Evolutionary conservation across 2,888 invertebrate genomes (phyloP), one percentile per base, ranked within the genome.

Genomic region (Cerastis leucographa): DNA sequence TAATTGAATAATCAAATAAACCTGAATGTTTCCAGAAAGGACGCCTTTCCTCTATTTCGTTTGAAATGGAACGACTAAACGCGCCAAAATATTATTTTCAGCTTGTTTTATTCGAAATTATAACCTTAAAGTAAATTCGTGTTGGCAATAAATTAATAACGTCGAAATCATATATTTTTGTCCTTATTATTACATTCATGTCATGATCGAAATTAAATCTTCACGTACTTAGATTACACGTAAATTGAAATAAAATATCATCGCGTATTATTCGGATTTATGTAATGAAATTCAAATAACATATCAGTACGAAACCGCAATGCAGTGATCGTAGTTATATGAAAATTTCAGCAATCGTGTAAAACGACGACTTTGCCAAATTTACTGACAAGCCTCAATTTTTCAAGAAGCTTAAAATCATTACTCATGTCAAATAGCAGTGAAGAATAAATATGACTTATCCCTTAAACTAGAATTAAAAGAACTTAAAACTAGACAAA

Each of bases 1-100:
- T 86, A 88, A 83, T 80, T 86, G 85, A 89, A 88, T 89, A 86
- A 88, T 88, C 78, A 86, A 85, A 88, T 83, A 75, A 80, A 83
- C 42, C 72, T 79, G 80, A 80, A 76, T 65, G 72, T 67, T 73
- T 46, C 74, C 62, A 70, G 62, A 66, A 68, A 62, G 61, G 61
- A 81, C 22, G 70, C 22, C 25, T 59, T 72, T 72, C 19, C 22
- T 12, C 35, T 25, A 61, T 66, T 69, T 35, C 59, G 17, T 56
- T 59, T 61, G 12, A 71, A 44, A 73, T 62, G 51, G 54, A 64
- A 73, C 64, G 49, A 25, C 19, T 54, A n/a, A 76, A 71, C 51
- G 29, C n/a, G 35, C 12, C 22, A 56, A 46, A n/a, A 76, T 71
- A 71, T 12, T 51, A 67, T 56, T 61, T 62, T 17, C 25, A 22